phyloP scores from a whole-genome alignment of 2,888 invertebrate genomes.

The Cyaniris semiargus region DNA sequence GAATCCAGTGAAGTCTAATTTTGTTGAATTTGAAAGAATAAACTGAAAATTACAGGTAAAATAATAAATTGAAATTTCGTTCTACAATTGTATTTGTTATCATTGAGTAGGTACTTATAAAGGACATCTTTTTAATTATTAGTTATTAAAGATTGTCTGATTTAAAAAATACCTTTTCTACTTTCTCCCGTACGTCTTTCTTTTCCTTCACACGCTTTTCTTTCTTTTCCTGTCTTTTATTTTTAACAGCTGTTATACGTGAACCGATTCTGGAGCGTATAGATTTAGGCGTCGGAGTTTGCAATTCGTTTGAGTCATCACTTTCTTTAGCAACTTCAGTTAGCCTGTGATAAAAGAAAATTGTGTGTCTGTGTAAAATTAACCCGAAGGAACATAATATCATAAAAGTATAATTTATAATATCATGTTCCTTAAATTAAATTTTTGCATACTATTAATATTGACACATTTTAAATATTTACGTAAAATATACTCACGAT shows the following conservation, averaged over 20 bases:
- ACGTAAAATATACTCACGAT: slow-evolving; percentile 59
- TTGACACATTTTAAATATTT: no score
- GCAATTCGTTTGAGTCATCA: slow-evolving; percentile 50
- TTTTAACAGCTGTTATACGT: slow-evolving; percentile 55
- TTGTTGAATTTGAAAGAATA: slow-evolving; percentile 63
- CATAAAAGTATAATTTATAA: neutral
- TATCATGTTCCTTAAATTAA: no score
- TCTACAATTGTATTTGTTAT: neutral
- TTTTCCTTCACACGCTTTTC: slow-evolving; percentile 50
- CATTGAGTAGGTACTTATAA: neutral
- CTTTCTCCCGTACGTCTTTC: slow-evolving; percentile 55
- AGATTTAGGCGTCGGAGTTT: slow-evolving; percentile 51
- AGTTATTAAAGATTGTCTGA: slow-evolving; percentile 40
- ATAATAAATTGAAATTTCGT: slow-evolving; percentile 6
- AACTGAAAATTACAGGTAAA: slow-evolving; percentile 51
- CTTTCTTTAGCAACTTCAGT: slow-evolving; percentile 55
- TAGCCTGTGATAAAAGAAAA: slow-evolving; percentile 49
- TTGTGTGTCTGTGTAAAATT: neutral
- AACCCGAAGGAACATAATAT: neutral
- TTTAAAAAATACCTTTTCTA: slow-evolving; percentile 55
- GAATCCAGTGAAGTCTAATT: slow-evolving; percentile 49
- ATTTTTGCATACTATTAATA: neutral
- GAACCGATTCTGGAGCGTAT: slow-evolving; percentile 62
- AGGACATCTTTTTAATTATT: neutral
- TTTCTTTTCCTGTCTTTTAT: slow-evolving; percentile 50